phyloP scores from a whole-genome alignment of 2,113 vertebrate genomes.

The Muntiacus reevesi region DNA sequence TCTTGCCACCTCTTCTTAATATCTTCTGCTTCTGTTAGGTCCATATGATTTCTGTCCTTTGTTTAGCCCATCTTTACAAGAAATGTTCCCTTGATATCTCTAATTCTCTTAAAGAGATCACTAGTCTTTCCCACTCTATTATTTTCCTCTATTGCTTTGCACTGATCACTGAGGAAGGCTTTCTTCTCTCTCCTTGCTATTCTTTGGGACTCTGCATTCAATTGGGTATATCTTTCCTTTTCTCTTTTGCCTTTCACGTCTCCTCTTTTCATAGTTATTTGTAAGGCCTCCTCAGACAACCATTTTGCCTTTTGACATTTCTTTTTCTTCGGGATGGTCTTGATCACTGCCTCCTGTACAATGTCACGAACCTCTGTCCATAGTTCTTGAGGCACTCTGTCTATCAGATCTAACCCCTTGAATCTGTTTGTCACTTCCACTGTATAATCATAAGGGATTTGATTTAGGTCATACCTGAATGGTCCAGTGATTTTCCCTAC shows the following conservation, averaged over 20 bases:
- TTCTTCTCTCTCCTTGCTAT: neutral
- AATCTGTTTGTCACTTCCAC: neutral
- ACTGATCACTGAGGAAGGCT: neutral
- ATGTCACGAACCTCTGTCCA: neutral
- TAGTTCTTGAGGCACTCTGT: neutral
- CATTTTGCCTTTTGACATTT: neutral
- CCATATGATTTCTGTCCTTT: neutral
- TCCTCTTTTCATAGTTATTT: neutral
- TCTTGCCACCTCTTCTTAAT: neutral
- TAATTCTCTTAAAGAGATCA: neutral
- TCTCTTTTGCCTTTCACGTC: neutral
- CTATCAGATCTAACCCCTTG: neutral
- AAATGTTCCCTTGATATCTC: neutral
- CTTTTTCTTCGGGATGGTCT: neutral
- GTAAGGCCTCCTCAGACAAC: neutral
- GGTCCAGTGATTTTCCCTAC: neutral
- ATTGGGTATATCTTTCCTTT: neutral
- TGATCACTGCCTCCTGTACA: neutral
- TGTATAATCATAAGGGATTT: neutral
- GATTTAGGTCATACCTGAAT: neutral
- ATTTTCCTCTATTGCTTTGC: neutral
- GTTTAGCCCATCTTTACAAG: neutral
- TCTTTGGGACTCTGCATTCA: neutral
- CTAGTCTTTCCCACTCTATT: neutral
- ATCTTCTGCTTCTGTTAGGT: neutral